These are phyloP conservation scores for Austrolebias charrua DNA, from an alignment of 2,797 vertebrate species.

Conservation along the genomic window DNA sequence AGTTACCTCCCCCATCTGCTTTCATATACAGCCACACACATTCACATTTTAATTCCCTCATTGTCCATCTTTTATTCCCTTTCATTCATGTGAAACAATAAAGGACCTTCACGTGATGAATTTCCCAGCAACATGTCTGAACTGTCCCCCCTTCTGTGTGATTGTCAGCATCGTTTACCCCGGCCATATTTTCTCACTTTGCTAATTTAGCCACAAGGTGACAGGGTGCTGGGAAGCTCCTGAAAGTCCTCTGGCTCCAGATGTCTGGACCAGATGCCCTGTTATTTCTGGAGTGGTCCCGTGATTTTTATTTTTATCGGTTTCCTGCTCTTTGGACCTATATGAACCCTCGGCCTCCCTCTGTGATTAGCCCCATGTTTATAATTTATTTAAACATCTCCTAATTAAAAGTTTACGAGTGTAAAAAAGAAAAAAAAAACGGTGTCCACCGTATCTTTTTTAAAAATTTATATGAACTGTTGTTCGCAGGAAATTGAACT, in stretches of 20 bases:
- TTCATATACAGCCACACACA: slow-evolving; percentile 19
- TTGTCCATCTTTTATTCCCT: slow-evolving; percentile 45
- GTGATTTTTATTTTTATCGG: slow-evolving; percentile 68
- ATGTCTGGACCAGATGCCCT: slow-evolving; percentile 82
- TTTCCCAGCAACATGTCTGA: slow-evolving; percentile 59
- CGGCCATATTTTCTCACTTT: slow-evolving; percentile 80
- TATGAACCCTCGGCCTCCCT: slow-evolving; percentile 39
- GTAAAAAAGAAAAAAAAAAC: slow-evolving; percentile 23
- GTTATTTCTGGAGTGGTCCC: slow-evolving; percentile 76
- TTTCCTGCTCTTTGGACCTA: slow-evolving; percentile 67
- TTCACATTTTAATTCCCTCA: slow-evolving; percentile 33
- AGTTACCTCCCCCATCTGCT: slow-evolving; percentile 25
- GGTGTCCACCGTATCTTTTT: slow-evolving; percentile 22
- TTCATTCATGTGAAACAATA: slow-evolving; percentile 57
- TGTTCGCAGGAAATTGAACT: slow-evolving; percentile 24
- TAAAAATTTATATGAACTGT: not conserved
- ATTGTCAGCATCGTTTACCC: slow-evolving; percentile 81
- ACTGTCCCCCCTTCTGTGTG: slow-evolving; percentile 67
- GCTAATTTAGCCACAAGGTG: slow-evolving; percentile 82
- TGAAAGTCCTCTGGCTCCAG: slow-evolving; percentile 80
- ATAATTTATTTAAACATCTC: slow-evolving; percentile 34
- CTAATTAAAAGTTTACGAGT: slow-evolving; percentile 55
- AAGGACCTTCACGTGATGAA: slow-evolving; percentile 61
- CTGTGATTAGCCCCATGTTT: slow-evolving; percentile 38
- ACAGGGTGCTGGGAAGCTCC: slow-evolving; percentile 75